phyloP scores from a whole-genome alignment of 2,113 vertebrate species.

The Thryonomys swinderianus region DNA sequence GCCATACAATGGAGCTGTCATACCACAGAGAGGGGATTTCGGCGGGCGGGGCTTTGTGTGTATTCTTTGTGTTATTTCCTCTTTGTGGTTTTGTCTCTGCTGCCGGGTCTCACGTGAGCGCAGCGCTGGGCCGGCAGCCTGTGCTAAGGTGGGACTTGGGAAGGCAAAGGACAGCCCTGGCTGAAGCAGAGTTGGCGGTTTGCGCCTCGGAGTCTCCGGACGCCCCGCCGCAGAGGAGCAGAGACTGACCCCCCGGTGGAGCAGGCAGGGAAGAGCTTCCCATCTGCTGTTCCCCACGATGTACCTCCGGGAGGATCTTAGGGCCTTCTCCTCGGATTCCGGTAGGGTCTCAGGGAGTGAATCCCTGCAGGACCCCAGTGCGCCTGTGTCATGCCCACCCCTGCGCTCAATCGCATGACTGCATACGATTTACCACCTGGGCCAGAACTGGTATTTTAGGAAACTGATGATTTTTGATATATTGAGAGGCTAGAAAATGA shows the following conservation, averaged over 20 bases:
- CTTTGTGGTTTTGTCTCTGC: not conserved
- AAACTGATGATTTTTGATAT: not conserved
- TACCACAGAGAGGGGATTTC: not conserved
- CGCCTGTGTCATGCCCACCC: not conserved
- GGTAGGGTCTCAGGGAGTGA: not conserved
- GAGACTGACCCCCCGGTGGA: constrained; percentile 21
- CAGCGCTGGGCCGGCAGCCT: not conserved
- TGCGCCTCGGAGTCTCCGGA: not conserved
- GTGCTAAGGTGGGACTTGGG: not conserved
- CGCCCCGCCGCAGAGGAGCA: not conserved
- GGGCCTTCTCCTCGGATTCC: fast-evolving
- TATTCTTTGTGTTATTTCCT: not conserved
- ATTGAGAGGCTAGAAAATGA: not conserved
- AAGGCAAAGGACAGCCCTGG: not conserved
- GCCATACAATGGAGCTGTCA: not conserved
- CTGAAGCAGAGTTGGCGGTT: not conserved
- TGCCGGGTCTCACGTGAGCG: not conserved
- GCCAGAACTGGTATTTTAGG: not conserved
- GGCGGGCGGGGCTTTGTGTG: not conserved
- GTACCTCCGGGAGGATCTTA: not conserved
- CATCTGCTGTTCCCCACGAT: not conserved
- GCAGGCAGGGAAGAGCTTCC: too few relatives aligned
- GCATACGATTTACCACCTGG: not conserved
- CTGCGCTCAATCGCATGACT: not conserved
- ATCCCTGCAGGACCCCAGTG: not conserved